Evolutionary conservation across 2,888 invertebrate genomes (phyloP).

Genomic region (Eristalis intricaria): DNA sequence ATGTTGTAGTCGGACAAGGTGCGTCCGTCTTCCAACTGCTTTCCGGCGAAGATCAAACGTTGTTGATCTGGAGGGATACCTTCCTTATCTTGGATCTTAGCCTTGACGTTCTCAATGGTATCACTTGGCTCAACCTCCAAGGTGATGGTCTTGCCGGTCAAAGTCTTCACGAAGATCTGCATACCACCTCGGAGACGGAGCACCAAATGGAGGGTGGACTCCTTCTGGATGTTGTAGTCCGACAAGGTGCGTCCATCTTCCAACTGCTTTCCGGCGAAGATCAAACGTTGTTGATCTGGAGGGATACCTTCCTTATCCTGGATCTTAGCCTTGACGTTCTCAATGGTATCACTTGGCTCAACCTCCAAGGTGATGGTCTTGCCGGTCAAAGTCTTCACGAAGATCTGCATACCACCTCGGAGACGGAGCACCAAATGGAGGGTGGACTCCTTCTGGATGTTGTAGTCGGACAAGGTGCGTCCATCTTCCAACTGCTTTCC

Average conservation of each 20-base stretch:
- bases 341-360: slow-evolving; percentile 74
- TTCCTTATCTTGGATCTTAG: slow-evolving; percentile 74
- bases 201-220: slow-evolving; percentile 74
- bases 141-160: slow-evolving; percentile 74
- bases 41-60: slow-evolving; percentile 73
- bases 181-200: slow-evolving; percentile 74
- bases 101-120: slow-evolving; percentile 74
- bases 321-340: slow-evolving; percentile 73
- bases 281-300: slow-evolving; percentile 73
- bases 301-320: slow-evolving; percentile 73
- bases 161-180: slow-evolving; percentile 74
- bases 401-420: slow-evolving; percentile 88
- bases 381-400: slow-evolving; percentile 75
- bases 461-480: slow-evolving; percentile 88
- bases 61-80: slow-evolving; percentile 74
- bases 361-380: slow-evolving; percentile 76
- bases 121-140: slow-evolving; percentile 73
- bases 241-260: slow-evolving; percentile 73
- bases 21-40: slow-evolving; percentile 72
- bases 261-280: slow-evolving; percentile 73
- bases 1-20: slow-evolving; percentile 73
- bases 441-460: slow-evolving; percentile 76
- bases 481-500: slow-evolving; percentile 87
- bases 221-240: slow-evolving; percentile 74
- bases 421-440: slow-evolving; percentile 90